These are phyloP conservation scores for zebrafish (Danio rerio) DNA, from an alignment of 2,113 vertebrate genomes.

Conservation along the genomic window DNA sequence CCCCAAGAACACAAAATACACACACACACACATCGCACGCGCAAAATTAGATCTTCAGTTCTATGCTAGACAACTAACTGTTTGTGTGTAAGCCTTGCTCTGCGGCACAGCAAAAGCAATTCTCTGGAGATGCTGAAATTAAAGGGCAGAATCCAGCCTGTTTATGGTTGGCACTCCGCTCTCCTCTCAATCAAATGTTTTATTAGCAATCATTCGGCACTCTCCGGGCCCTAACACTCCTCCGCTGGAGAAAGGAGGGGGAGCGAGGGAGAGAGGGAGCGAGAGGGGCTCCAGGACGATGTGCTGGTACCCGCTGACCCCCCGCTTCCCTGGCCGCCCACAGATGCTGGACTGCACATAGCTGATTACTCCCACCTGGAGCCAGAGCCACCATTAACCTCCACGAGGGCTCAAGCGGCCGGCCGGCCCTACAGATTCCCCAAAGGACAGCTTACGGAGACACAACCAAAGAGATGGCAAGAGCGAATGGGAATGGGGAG, in stretches of 20 bases:
- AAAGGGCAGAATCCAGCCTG: conserved; percentile 79
- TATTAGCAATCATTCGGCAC: conserved; percentile 79
- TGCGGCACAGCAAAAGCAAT: conserved; percentile 77
- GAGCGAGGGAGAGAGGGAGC: background rate
- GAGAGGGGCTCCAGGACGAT: conserved; percentile 1
- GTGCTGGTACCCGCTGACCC: conserved; percentile 48
- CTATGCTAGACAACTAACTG: conserved; percentile 77
- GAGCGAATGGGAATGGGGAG: background rate
- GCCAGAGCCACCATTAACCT: conserved; percentile 63
- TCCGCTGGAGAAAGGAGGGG: conserved; percentile 61
- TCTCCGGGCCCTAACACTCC: conserved; percentile 73
- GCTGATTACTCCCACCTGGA: conserved; percentile 71
- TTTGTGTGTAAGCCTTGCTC: conserved; percentile 73
- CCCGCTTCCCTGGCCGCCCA: conserved; percentile 43
- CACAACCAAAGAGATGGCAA: background rate
- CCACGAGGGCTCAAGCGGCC: conserved; percentile 44
- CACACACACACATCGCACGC: conserved; percentile 52
- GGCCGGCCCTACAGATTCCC: conserved; percentile 35
- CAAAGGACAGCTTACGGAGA: background rate
- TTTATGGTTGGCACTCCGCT: conserved; percentile 76
- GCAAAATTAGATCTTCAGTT: conserved; percentile 80
- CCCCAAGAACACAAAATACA: conserved; percentile 52
- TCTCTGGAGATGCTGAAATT: conserved; percentile 78
- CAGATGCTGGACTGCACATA: conserved; percentile 46
- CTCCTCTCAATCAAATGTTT: conserved; percentile 82